Evolutionary conservation across 2,113 vertebrate species (phyloP), one percentile per base, ranked within the genome.

Genomic region (Sisor rabdophorus): DNA sequence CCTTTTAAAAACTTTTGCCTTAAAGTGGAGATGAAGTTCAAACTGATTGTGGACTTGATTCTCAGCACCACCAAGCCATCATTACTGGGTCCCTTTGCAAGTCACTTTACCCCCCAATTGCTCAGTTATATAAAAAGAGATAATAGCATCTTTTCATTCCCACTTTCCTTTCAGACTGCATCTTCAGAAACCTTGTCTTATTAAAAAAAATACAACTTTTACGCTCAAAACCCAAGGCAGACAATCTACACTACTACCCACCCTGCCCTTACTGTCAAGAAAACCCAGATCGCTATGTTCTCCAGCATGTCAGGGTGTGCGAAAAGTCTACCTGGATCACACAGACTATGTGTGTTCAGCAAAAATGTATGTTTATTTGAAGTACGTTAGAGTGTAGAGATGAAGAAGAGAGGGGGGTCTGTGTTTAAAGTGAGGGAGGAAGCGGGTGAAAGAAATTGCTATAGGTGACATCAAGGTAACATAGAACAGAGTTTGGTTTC

Each of bases 361-460:
- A 11, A 36, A 28, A 69, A 20, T 1, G 76, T 79, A 80, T 89
- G 88, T 92, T 90, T 92, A 89, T 91, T 91, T 89, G 81, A 90
- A 47, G 56, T 40, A 86, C 84, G 87, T 87, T 86, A 87, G 59
- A 74, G 83, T 84, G 65, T 52, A 48, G 47, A 69, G n/a, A n/a
- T n/a, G n/a, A n/a, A n/a, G n/a, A n/a, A n/a, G 65, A 44, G 24
- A 44, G 32, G 32, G 7, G 32, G 32, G 84, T 88, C 87, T 86
- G 85, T 85, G 70, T 90, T 90, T 90, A 89, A 91, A 90, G 90
- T 89, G 82, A 56, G 83, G 84, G 80, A 88, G 85, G 79, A 89
- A 85, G 69, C 28, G 68, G 67, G 52, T 22, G 75, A 61, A 67
- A 72, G 78, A 67, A 64, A 63, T 70, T 75, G 80, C 88, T 86